These are phyloP conservation scores for Aphaenogaster ashmeadi DNA, from an alignment of 1,140 invertebrate species.

Conservation along the genomic window DNA sequence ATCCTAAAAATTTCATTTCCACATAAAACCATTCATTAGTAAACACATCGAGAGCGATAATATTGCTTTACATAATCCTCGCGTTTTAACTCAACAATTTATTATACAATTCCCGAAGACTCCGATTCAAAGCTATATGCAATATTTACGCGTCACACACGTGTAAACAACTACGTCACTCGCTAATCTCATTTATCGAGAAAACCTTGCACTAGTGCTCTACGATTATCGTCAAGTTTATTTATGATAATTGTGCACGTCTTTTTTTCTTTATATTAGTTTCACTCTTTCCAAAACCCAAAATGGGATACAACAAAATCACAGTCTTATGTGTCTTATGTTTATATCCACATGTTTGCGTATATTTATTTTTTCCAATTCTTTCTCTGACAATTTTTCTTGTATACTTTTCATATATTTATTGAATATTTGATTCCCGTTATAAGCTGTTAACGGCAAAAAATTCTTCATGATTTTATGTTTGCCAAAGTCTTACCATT, in stretches of 20 bases:
- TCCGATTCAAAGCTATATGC: not conserved
- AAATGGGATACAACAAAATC: not conserved
- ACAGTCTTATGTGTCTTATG: not conserved
- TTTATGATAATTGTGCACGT: not conserved
- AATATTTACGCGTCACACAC: slow-evolving; percentile 18
- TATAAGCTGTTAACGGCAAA: not conserved
- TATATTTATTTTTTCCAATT: not conserved
- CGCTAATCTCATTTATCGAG: not conserved
- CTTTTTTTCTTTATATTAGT: not conserved
- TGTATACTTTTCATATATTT: not conserved
- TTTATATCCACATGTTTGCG: not conserved
- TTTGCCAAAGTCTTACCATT: not conserved
- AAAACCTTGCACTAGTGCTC: not conserved
- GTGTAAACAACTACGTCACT: slow-evolving; percentile 37
- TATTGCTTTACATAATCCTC: slow-evolving; percentile 28
- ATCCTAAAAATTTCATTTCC: slow-evolving; percentile 67
- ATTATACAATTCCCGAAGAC: slow-evolving; percentile 25
- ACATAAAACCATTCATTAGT: slow-evolving; percentile 23
- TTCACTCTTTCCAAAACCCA: not conserved
- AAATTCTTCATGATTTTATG: not conserved
- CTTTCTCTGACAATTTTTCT: not conserved
- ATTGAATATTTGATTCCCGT: not conserved
- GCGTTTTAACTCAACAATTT: slow-evolving; percentile 35
- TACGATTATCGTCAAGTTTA: not conserved
- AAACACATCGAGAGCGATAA: slow-evolving; percentile 27